phyloP scores from a whole-genome alignment of 2,888 invertebrate genomes.

The Rugalucina vietnamica region DNA sequence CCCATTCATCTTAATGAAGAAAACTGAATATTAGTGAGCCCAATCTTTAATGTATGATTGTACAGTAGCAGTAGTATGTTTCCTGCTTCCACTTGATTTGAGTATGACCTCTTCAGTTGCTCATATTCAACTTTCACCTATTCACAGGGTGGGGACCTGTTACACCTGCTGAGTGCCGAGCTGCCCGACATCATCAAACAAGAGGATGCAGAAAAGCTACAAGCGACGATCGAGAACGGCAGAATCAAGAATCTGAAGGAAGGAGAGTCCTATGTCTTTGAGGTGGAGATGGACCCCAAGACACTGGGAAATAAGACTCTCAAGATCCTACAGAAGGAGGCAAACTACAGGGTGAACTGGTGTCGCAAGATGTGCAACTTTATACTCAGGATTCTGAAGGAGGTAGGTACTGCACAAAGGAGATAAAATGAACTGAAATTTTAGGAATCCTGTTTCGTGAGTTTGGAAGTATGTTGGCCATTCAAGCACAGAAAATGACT shows the following conservation, averaged over 20 bases:
- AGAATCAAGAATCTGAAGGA: slow-evolving; percentile 32
- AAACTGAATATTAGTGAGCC: no score
- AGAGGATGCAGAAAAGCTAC: slow-evolving; percentile 54
- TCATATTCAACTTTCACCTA: no score
- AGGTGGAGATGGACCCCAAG: slow-evolving; percentile 60
- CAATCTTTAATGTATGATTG: no score
- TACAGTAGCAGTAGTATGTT: no score
- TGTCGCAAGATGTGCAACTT: slow-evolving; percentile 64
- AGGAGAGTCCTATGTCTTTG: slow-evolving; percentile 42
- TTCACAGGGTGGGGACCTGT: slow-evolving; percentile 58
- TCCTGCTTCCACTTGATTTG: no score
- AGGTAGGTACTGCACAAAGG: no score
- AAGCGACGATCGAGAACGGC: slow-evolving; percentile 35
- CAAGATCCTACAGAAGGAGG: slow-evolving; percentile 58
- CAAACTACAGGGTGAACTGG: slow-evolving; percentile 64
- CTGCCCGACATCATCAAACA: slow-evolving; percentile 56
- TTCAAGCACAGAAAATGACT: no score
- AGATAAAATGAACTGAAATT: no score
- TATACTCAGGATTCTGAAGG: slow-evolving; percentile 54
- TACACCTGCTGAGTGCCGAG: slow-evolving; percentile 56
- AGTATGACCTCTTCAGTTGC: no score
- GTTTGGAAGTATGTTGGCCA: no score
- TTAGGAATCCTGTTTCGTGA: no score
- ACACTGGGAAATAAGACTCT: slow-evolving; percentile 53
- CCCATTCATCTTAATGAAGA: no score